Evolutionary conservation across 2,888 invertebrate species (phyloP), one percentile per base, ranked within the genome.

Genomic region (Pachydiplax longipennis): DNA sequence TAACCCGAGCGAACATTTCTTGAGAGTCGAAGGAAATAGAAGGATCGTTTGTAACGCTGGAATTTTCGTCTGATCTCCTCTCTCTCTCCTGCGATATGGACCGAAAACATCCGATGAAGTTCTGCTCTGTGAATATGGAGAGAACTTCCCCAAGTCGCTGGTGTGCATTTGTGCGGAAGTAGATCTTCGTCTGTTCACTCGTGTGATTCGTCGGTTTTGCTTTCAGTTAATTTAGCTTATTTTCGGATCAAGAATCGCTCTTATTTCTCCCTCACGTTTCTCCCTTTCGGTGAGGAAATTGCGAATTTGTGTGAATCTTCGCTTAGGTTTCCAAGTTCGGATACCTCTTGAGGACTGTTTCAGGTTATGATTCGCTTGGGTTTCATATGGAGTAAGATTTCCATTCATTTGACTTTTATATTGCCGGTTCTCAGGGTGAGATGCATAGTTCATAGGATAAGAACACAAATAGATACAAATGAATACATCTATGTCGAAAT

Each of bases 81-180:
- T 37, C 87, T 81, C 35, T 37, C 87, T 81, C 61, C n/a, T 22
- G 58, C 87, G 61, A 87, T 87, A 87, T 87, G 87, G 87, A 87
- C 87, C 61, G 87, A 61, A 87, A 87, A 87, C 87, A 83, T 83
- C 83, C 83, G 87, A 87, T 87, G 87, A 87, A 87, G 87, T 87
- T 87, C 87, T 61, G 61, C 40, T 87, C 87, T 61, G 61, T 37
- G 87, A 65, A 87, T 87, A 87, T 87, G 87, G 87, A 87, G 87
- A 87, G 58, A 87, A 25, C 37, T 35, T 31, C 22, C 61, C 37
- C 58, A 65, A 87, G 87, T 65, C 87, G 87, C 15, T 87, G 58
- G 87, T 87, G 87, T 87, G 40, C 37, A 37, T 87, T 65, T 65
- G 22, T 25, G 10, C 37, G 37, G 87, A 61, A 65, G 87, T 13